phyloP scores from a whole-genome alignment of 2,888 invertebrate species.

The Tenthredo mesomela region DNA sequence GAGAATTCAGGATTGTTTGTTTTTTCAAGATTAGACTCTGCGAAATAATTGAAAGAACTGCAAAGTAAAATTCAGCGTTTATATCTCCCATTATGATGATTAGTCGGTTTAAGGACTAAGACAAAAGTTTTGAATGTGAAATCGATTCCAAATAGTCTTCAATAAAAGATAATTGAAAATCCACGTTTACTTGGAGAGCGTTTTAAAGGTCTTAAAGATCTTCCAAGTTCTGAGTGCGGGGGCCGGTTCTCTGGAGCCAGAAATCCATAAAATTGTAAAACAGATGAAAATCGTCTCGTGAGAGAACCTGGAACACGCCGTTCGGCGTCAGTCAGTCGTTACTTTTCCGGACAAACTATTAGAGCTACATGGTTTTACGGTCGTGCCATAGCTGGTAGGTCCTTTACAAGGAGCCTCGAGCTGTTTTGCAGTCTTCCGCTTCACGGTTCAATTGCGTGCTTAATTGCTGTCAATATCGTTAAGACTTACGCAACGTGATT shows the following conservation, averaged over 20 bases:
- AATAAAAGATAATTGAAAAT: constrained; percentile 56
- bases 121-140: constrained; percentile 1
- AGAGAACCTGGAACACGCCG: constrained; percentile 39
- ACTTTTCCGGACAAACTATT: constrained; percentile 45
- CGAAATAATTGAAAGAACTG: not conserved
- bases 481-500: constrained; percentile 50
- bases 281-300: constrained; percentile 54
- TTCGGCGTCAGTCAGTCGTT: constrained; percentile 51
- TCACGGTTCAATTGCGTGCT: constrained; percentile 50
- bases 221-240: constrained; percentile 28
- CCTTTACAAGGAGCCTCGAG: constrained; percentile 29
- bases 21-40: not conserved
- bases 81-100: not conserved
- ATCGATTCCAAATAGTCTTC: constrained; percentile 28
- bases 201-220: constrained; percentile 44
- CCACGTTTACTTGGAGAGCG: constrained; percentile 41
- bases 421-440: constrained; percentile 50
- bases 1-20: not conserved
- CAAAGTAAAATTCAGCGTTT: not conserved
- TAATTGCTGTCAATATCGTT: constrained; percentile 53
- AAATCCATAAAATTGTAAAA: constrained; percentile 55
- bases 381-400: constrained; percentile 30
- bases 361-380: constrained; percentile 36
- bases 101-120: not conserved
- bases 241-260: constrained; percentile 41